Percentiles rank a stretch among this genome's conserved stretches.
phyloP scores from a whole-genome alignment of 2,888 invertebrate species.

The Catonia carolina region DNA sequence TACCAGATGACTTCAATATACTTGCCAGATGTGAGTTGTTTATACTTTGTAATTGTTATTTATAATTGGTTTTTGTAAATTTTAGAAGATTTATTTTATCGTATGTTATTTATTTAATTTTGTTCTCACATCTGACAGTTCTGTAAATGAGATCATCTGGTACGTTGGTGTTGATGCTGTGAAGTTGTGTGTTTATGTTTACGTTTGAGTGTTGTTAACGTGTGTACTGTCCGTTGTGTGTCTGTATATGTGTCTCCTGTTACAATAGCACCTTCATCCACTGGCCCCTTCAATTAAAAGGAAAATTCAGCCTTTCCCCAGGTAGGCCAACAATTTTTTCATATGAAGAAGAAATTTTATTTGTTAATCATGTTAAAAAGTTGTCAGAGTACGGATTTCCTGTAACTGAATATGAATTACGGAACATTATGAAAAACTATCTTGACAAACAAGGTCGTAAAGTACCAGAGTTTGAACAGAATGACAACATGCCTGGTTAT shows the following conservation, averaged over 20 bases:
- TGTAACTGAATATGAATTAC: neutral
- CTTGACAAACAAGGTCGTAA: constrained; percentile 16
- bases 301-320: neutral
- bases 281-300: neutral
- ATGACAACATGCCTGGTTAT: neutral
- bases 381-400: constrained; percentile 13
- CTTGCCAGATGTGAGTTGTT: no score
- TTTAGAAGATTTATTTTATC: no score
- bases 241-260: no score
- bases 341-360: constrained; percentile 6
- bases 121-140: no score
- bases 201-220: no score
- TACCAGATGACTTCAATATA: neutral
- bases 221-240: no score
- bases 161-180: no score
- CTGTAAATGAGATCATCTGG: no score
- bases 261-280: neutral
- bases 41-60: no score
- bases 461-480: neutral
- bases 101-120: no score
- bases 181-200: no score
- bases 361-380: constrained; percentile 11
- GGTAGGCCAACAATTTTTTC: neutral
- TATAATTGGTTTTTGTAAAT: no score
- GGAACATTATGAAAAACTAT: constrained; percentile 4